phyloP scores from a whole-genome alignment of 2,797 vertebrate genomes.

The Enteromius viviparus region DNA sequence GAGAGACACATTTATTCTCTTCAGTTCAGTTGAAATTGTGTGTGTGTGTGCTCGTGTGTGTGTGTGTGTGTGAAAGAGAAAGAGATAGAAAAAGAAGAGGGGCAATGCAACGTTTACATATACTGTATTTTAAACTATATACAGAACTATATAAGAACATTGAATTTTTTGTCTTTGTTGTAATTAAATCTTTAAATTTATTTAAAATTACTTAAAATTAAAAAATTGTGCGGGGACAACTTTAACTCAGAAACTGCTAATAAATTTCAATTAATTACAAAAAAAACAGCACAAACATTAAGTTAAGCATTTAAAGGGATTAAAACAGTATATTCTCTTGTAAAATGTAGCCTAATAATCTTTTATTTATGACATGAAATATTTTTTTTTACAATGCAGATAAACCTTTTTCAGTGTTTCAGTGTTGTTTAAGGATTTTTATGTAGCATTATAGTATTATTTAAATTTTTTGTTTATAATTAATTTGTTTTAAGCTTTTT shows the following conservation, averaged over 20 bases:
- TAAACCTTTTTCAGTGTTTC: background rate
- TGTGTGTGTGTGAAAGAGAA: background rate
- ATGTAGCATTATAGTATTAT: background rate
- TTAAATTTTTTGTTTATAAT: background rate
- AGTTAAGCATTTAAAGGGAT: background rate
- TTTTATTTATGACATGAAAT: background rate
- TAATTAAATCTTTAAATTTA: background rate
- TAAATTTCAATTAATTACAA: background rate
- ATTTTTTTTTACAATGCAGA: background rate
- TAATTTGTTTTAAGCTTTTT: background rate
- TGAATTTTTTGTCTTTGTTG: background rate
- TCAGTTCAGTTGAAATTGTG: background rate
- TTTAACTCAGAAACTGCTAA: background rate
- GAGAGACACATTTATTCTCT: constrained; percentile 29
- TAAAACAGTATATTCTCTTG: background rate
- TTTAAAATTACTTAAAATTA: background rate
- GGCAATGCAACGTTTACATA: background rate
- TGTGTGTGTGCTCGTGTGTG: background rate
- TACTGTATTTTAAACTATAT: background rate
- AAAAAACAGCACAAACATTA: background rate
- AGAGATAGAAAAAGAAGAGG: background rate
- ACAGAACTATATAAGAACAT: background rate
- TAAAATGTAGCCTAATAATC: background rate
- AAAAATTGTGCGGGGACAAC: background rate
- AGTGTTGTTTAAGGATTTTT: background rate